Conservation (phyloP, 2,888 invertebrate genomes). For the Villa cingulata region DNA sequence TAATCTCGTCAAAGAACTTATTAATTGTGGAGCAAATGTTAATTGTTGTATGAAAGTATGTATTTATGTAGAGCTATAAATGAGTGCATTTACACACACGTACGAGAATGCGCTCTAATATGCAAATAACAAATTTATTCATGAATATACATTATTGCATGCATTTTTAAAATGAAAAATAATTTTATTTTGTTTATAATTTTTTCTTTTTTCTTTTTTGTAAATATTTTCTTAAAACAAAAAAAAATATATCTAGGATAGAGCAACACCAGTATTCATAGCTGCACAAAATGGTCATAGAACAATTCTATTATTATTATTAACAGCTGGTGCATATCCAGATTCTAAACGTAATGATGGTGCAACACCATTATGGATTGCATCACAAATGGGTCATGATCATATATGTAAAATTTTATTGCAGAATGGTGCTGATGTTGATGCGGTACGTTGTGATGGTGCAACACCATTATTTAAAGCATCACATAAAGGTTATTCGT, state of each 20-base stretch:
- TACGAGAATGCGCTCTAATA: too few relatives aligned
- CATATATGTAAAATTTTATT: slow-evolving; percentile 64
- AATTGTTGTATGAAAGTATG: slow-evolving; percentile 71
- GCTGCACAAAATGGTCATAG: slow-evolving; percentile 89
- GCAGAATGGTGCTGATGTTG: slow-evolving; percentile 63
- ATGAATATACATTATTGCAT: too few relatives aligned
- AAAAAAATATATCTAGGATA: slow-evolving; percentile 47
- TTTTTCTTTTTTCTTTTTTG: too few relatives aligned
- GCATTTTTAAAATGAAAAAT: not conserved
- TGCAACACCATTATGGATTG: slow-evolving; percentile 86
- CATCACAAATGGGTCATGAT: slow-evolving; percentile 88
- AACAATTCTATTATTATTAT: slow-evolving; percentile 57
- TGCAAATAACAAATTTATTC: too few relatives aligned
- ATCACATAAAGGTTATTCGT: slow-evolving; percentile 83
- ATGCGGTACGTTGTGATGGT: slow-evolving; percentile 74
- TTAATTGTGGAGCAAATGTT: slow-evolving; percentile 67
- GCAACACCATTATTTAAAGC: slow-evolving; percentile 91
- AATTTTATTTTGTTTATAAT: not conserved
- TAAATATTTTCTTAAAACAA: too few relatives aligned
- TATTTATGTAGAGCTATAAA: not conserved
- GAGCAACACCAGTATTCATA: slow-evolving; percentile 82
- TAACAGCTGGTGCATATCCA: slow-evolving; percentile 57
- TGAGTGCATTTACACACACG: too few relatives aligned
- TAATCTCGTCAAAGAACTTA: slow-evolving; percentile 71
- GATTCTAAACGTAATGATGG: slow-evolving; percentile 68